Base-by-base conservation (phyloP, 1,140 invertebrate genomes). In the Colletes gigas region DNA sequence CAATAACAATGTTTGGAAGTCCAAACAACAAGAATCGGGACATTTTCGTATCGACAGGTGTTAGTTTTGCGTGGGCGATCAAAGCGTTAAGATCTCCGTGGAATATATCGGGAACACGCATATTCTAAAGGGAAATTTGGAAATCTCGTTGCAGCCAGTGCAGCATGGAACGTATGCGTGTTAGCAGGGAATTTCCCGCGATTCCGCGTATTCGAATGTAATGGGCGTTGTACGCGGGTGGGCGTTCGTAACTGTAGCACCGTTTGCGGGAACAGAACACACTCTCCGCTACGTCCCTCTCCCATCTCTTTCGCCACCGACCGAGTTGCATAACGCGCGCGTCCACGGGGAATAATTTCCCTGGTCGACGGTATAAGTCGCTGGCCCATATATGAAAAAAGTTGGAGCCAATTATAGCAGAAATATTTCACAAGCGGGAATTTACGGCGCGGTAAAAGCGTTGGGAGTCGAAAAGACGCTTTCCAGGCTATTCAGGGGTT, bases 381-480 rank as follows among this genome's bases (percentile, higher is more conserved):
- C 68, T 41, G 65, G 59, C 57, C 50, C 83, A 83, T 87, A 87
- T 88, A 89, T 88, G 81, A 87, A 88, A 89, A 89, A 89, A 89
- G 86, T 89, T 88, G 74, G 78, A 76, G 57, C 76, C 86, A 88
- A 88, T 89, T 89, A 89, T 87, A 81, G 62, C 71, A 63, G 78
- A 70, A 80, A 82, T 88, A 88, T 88, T 84, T 88, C 83, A 88
- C 73, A 75, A 78, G 41, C 19, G 63, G n/a, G 66, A 62, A 87
- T 87, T 88, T 87, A 85, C 81, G 69, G 10, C n/a, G 17, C 41
- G 55, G 55, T 69, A 71, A 83, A 83, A 85, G 54, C 50, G 30
- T 12, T 10, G 17, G 0, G 9, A 55, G 21, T 60, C n/a, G 30
- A 41, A 54, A 21, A 9, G 14, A 47, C 21, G 54, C n/a, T 9